A percentile compares a stretch with the other conserved stretches of the same genome.
phyloP scores from a whole-genome alignment of 1,140 invertebrate genomes.

The Tetramorium simillimum region DNA sequence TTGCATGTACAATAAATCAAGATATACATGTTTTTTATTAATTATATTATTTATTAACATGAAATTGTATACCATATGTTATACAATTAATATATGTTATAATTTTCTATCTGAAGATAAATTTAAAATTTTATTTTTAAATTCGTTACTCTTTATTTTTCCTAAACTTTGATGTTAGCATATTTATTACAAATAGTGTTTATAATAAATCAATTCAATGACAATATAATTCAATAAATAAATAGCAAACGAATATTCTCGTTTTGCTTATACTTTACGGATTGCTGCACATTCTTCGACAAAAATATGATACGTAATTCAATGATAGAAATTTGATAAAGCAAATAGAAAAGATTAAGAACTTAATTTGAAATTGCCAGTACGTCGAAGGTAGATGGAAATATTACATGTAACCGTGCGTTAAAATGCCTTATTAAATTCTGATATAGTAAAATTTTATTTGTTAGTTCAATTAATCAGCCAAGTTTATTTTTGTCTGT shows the following conservation, averaged over 20 bases:
- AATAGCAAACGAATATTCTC: not conserved
- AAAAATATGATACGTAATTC: not conserved
- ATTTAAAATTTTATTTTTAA: not conserved
- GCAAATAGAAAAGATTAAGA: not conserved
- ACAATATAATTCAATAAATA: not conserved
- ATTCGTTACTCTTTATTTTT: not conserved
- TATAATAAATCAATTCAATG: not conserved
- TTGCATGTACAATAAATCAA: not conserved
- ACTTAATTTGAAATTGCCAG: not conserved
- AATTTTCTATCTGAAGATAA: not conserved
- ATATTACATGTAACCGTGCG: not conserved
- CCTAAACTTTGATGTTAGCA: not conserved
- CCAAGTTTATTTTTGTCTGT: not conserved
- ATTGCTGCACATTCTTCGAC: not conserved
- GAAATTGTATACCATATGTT: not conserved
- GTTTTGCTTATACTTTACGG: not conserved
- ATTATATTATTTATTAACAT: not conserved
- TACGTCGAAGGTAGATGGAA: not conserved
- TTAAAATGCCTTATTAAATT: not conserved
- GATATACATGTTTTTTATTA: not conserved
- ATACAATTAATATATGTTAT: not conserved
- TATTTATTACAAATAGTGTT: not conserved
- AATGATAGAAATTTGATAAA: not conserved
- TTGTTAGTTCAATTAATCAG: not conserved
- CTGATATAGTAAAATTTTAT: not conserved